These are phyloP conservation scores for Campylorhamphus procurvoides DNA, from an alignment of 2,113 vertebrate species.

Conservation along the genomic window DNA sequence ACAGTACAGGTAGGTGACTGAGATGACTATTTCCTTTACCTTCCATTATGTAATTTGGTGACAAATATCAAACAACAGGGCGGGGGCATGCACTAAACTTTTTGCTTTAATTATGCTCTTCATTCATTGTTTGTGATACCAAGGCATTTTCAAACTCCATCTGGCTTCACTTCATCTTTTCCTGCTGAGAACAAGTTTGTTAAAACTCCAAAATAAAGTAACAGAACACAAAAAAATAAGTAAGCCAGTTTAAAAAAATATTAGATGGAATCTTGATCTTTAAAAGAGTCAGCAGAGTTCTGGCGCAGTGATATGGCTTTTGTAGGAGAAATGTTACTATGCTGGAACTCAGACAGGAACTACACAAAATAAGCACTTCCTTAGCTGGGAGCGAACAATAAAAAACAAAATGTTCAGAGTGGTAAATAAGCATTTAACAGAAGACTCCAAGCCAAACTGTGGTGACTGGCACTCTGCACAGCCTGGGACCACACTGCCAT, in stretches of 20 bases:
- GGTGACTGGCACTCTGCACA: not conserved
- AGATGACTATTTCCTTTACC: not conserved
- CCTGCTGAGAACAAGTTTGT: slow-evolving; percentile 59
- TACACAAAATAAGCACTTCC: slow-evolving; percentile 60
- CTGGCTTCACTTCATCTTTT: slow-evolving; percentile 10
- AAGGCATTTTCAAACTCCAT: not conserved
- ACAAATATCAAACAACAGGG: not conserved
- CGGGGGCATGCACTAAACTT: not conserved
- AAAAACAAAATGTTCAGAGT: not conserved
- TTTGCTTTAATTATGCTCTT: not conserved
- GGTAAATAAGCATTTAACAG: not conserved
- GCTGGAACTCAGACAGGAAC: not conserved
- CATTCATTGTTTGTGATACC: slow-evolving; percentile 18
- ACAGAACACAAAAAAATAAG: slow-evolving; percentile 57
- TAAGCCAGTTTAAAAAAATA: slow-evolving; percentile 50
- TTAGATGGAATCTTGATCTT: not conserved
- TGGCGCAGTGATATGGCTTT: not conserved
- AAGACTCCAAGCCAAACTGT: not conserved
- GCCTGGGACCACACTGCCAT: not conserved
- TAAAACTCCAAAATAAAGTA: slow-evolving; percentile 63
- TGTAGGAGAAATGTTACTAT: slow-evolving; percentile 25
- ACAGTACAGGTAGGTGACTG: not conserved
- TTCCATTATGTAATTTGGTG: not conserved
- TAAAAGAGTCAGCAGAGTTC: not conserved
- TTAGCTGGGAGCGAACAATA: not conserved